phyloP scores from a whole-genome alignment of 1,140 invertebrate genomes.

The Spodoptera litura region DNA sequence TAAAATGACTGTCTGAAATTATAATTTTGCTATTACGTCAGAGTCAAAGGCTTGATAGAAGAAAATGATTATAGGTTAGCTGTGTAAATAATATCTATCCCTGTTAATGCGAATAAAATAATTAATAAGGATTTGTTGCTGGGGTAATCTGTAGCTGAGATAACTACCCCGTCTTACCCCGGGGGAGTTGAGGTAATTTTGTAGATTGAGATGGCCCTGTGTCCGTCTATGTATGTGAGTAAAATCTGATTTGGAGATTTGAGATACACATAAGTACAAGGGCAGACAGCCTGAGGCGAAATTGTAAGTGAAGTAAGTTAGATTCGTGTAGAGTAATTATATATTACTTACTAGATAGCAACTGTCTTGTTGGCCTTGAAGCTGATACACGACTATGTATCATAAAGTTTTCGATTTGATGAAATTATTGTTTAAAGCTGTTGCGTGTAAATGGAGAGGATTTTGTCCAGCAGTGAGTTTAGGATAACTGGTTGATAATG shows the following conservation, averaged over 20 bases:
- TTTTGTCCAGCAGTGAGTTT: no score
- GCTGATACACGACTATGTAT: no score
- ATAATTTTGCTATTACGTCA: slow-evolving; percentile 25
- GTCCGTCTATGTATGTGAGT: neutral
- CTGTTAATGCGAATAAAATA: slow-evolving; percentile 18
- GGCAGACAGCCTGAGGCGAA: no score
- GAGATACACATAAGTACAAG: neutral
- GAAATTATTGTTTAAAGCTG: no score
- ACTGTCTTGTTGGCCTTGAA: no score
- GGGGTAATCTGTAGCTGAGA: slow-evolving; percentile 6
- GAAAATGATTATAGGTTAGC: slow-evolving; percentile 8
- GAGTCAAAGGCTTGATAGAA: slow-evolving; percentile 24
- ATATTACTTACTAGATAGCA: no score
- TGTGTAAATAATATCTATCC: slow-evolving; percentile 15
- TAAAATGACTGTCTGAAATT: slow-evolving; percentile 37
- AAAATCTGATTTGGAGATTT: neutral
- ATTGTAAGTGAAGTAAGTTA: no score
- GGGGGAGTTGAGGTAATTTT: slow-evolving; percentile 10
- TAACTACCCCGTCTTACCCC: slow-evolving; percentile 3
- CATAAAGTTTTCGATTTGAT: no score
- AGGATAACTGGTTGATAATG: no score
- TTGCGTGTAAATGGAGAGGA: no score
- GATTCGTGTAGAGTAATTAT: no score
- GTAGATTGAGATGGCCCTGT: neutral
- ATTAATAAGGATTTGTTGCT: slow-evolving; percentile 18